Evolutionary conservation across 2,888 invertebrate genomes (phyloP).

Genomic region (Anoplius nigerrimus): DNA sequence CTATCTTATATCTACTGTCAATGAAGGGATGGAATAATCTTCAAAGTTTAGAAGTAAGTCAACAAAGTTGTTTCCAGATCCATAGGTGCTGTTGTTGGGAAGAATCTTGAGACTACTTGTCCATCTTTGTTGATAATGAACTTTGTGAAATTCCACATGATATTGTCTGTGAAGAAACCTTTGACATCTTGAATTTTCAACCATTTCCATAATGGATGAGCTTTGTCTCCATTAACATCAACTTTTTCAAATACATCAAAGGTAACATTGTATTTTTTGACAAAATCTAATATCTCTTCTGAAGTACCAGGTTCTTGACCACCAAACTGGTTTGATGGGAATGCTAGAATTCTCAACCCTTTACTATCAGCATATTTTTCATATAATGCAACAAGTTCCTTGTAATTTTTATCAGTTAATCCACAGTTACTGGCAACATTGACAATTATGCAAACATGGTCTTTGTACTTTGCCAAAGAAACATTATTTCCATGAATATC

Average conservation of each 20-base stretch:
- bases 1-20: slow-evolving; percentile 61
- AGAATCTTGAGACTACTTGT: slow-evolving; percentile 79
- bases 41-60: no score
- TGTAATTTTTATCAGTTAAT: slow-evolving; percentile 87
- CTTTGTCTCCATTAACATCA: slow-evolving; percentile 73
- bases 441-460: slow-evolving; percentile 87
- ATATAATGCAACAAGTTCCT: slow-evolving; percentile 85
- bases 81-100: slow-evolving; percentile 77
- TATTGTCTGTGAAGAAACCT: slow-evolving; percentile 78
- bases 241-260: slow-evolving; percentile 73
- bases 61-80: slow-evolving; percentile 71
- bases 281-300: slow-evolving; percentile 67
- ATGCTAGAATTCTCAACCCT: slow-evolving; percentile 80
- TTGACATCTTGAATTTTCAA: slow-evolving; percentile 69
- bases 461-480: slow-evolving; percentile 85
- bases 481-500: slow-evolving; percentile 90
- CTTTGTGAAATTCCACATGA: slow-evolving; percentile 93
- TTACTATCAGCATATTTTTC: slow-evolving; percentile 83
- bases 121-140: slow-evolving; percentile 86
- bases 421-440: slow-evolving; percentile 94
- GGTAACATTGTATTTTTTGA: slow-evolving; percentile 65
- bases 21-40: no score
- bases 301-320: slow-evolving; percentile 74
- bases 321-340: slow-evolving; percentile 83
- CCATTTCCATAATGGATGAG: slow-evolving; percentile 75